Conservation (phyloP, 2,113 vertebrate genomes). For the Scortum barcoo region DNA sequence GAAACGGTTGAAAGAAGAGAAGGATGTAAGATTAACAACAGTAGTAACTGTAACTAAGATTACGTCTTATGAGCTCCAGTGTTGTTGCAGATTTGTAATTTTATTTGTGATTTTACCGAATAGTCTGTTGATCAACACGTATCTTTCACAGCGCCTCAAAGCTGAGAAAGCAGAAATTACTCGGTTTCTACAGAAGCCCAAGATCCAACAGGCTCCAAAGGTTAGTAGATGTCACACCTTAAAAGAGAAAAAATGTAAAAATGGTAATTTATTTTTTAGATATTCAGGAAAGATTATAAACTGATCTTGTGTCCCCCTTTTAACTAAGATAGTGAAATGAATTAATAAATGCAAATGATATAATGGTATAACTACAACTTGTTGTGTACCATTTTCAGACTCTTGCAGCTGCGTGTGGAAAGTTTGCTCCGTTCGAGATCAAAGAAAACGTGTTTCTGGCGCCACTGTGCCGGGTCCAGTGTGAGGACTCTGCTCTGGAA, state of each 20-base stretch:
- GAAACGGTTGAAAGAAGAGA: constrained; percentile 94
- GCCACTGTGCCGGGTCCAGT: constrained; percentile 87
- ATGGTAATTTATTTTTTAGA: background rate
- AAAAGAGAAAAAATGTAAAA: background rate
- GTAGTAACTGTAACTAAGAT: no score
- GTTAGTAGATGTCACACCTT: constrained; percentile 71
- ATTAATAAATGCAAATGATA: no score
- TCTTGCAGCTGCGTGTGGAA: constrained; percentile 94
- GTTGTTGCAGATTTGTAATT: background rate
- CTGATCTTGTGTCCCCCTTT: background rate
- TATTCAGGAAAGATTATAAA: background rate
- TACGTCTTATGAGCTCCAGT: no score
- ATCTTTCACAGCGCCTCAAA: constrained; percentile 89
- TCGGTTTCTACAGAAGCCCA: constrained; percentile 95
- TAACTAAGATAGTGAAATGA: background rate
- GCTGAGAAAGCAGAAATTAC: constrained; percentile 97
- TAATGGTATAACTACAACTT: background rate
- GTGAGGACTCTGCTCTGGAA: constrained; percentile 85
- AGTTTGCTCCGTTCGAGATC: constrained; percentile 98
- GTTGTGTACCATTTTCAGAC: constrained; percentile 83
- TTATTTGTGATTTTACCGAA: background rate
- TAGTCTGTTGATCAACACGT: background rate
- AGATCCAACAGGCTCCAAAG: constrained; percentile 93
- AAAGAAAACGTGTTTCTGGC: constrained; percentile 95
- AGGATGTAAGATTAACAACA: constrained; percentile 91